phyloP scores from a whole-genome alignment of 2,113 vertebrate genomes.

The Kryptolebias marmoratus region DNA sequence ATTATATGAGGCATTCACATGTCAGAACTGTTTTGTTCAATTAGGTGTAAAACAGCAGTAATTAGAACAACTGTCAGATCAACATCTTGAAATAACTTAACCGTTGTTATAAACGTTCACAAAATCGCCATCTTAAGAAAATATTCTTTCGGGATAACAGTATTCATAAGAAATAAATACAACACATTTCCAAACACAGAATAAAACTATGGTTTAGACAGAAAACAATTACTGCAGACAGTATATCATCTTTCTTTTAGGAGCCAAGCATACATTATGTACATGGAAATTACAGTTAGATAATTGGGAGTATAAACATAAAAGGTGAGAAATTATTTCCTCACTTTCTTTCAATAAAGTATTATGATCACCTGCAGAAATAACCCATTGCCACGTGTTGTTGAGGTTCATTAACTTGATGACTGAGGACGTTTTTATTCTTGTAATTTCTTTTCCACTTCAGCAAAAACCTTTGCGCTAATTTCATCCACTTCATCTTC shows the following conservation, averaged over 20 bases:
- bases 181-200: conserved; percentile 32
- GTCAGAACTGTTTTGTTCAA: neutral
- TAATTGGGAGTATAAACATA: conserved; percentile 14
- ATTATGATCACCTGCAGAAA: conserved; percentile 3
- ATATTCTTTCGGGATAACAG: conserved; percentile 49
- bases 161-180: conserved; percentile 61
- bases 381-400: neutral
- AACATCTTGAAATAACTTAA: conserved; percentile 11
- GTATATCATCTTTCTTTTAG: neutral
- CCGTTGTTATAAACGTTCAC: neutral
- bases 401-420: neutral
- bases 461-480: conserved; percentile 78
- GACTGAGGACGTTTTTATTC: conserved; percentile 44
- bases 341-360: neutral
- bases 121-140: conserved; percentile 25
- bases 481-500: conserved; percentile 84
- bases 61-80: neutral
- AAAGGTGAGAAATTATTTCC: conserved; percentile 14
- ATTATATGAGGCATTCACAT: conserved; percentile 9
- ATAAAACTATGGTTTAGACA: neutral
- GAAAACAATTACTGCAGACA: conserved; percentile 17
- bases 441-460: conserved; percentile 79
- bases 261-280: conserved; percentile 27
- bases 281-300: conserved; percentile 15
- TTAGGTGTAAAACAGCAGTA: neutral